Percentiles rank a stretch among this genome's conserved stretches.
These are phyloP conservation scores for Willowsia nigromaculata DNA, from an alignment of 2,888 invertebrate genomes.

Conservation along the genomic window DNA sequence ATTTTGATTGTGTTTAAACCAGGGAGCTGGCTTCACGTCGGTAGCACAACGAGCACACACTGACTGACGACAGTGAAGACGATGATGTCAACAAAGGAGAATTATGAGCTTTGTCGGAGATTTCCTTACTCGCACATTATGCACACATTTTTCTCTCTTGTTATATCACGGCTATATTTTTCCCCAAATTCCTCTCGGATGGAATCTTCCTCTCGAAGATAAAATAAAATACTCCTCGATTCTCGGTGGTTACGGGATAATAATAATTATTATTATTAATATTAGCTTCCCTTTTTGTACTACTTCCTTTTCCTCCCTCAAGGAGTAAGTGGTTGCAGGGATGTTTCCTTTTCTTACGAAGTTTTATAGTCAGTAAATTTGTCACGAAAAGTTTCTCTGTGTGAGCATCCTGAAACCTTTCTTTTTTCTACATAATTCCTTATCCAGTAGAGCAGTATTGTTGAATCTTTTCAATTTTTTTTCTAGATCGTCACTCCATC, in stretches of 20 bases:
- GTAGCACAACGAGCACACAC: constrained; percentile 48
- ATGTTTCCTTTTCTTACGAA: background rate
- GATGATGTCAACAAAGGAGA: constrained; percentile 21
- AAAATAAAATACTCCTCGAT: background rate
- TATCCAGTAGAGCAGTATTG: background rate
- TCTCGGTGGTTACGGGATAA: too few species aligned
- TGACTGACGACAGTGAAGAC: constrained; percentile 51
- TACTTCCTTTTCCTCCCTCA: background rate
- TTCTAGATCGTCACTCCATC: constrained; percentile 25
- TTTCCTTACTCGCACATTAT: constrained; percentile 32
- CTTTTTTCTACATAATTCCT: background rate
- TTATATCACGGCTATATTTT: constrained; percentile 13
- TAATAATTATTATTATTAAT: background rate
- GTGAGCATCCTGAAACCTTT: constrained; percentile 38
- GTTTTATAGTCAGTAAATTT: constrained; percentile 33
- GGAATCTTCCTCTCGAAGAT: background rate
- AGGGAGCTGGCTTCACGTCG: constrained; percentile 64
- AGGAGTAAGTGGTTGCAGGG: background rate
- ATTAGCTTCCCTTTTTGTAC: background rate
- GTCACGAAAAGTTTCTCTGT: constrained; percentile 51
- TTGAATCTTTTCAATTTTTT: background rate
- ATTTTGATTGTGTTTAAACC: constrained; percentile 63
- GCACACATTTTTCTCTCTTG: constrained; percentile 26
- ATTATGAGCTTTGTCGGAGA: constrained; percentile 32
- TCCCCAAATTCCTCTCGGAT: background rate